phyloP scores from a whole-genome alignment of 2,797 vertebrate genomes.

The Malacoctenus gilli region DNA sequence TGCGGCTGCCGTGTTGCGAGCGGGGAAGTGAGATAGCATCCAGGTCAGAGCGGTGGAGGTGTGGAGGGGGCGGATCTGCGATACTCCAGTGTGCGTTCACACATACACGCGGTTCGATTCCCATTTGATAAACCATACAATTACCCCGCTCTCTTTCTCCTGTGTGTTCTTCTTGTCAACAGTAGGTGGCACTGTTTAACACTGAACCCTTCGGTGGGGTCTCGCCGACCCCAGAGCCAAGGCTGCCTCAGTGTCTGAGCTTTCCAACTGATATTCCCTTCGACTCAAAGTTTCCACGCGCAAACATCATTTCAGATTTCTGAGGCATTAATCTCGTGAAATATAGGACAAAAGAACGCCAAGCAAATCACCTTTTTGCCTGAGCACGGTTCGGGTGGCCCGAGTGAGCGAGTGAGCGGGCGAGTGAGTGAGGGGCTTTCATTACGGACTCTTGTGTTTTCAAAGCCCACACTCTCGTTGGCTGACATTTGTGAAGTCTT shows the following conservation, averaged over 20 bases:
- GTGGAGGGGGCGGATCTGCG: conserved; percentile 4
- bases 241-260: conserved; percentile 25
- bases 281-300: conserved; percentile 25
- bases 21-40: conserved; percentile 3
- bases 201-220: conserved; percentile 30
- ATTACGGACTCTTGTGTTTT: conserved; percentile 59
- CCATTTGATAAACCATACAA: conserved; percentile 1
- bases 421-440: conserved; percentile 57
- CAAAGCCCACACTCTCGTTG: conserved; percentile 59
- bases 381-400: no score
- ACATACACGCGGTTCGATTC: background rate
- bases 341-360: no score
- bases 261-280: conserved; percentile 40
- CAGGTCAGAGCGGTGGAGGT: conserved; percentile 5
- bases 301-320: conserved; percentile 35
- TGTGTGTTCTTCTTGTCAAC: conserved; percentile 27
- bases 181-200: conserved; percentile 76
- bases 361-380: conserved; percentile 34
- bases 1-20: background rate
- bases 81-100: conserved; percentile 7
- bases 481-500: conserved; percentile 75
- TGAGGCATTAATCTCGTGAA: conserved; percentile 42
- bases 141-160: background rate
- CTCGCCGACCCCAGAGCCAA: conserved; percentile 16
- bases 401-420: conserved; percentile 45